Evolutionary conservation across 2,797 vertebrate species (phyloP), one percentile per base, ranked within the genome.

Genomic region (Enteromius thamalakanensis): DNA sequence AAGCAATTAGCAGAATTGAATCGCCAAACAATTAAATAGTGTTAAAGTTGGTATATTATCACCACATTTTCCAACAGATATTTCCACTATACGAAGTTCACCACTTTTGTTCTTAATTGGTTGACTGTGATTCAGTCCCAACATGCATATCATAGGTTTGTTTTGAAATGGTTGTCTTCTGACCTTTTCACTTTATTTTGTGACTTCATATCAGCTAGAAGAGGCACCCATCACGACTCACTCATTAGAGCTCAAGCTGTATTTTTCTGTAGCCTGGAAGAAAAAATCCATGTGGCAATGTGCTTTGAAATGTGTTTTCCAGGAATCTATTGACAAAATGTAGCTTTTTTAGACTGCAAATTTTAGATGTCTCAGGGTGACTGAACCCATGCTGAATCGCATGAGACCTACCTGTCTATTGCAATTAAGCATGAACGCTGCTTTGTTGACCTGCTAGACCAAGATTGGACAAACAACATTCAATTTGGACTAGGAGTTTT

Each of bases 131-230:
- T 76, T 76, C 83, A 51, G 37, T 47, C 42, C 49, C 71, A 49
- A 58, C 62, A 14, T 69, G 40, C 51, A 76, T 67, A 76, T 77
- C 60, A 67, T 58, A 58, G 70, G 71, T 69, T 60, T 68, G 51
- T 75, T 85, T 58, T 40, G 21, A 58, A 37, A 65, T 45, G 47
- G 21, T 47, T 15, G 58, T 67, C 37, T 72, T 85, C 40, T 85
- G 78, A 80, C 83, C 78, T 53, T 80, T 68, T 76, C 47, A 37
- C 26, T 85, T 75, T 76, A 68, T 76, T 68, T 60, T 58, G 14
- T 62, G 26, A 34, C 71, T 76, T 75, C 9, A 80, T 75, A 85
- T 85, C 47, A 85, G 69, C 40, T 19, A 60, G 40, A 60, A 55
- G 10, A 47, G 78, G 69, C 53, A 55, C 29, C 78, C 49, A 40